A percentile compares a stretch with the other conserved stretches of the same genome.
Conservation (phyloP, 2,797 vertebrate species). For the Typhlichthys subterraneus region DNA sequence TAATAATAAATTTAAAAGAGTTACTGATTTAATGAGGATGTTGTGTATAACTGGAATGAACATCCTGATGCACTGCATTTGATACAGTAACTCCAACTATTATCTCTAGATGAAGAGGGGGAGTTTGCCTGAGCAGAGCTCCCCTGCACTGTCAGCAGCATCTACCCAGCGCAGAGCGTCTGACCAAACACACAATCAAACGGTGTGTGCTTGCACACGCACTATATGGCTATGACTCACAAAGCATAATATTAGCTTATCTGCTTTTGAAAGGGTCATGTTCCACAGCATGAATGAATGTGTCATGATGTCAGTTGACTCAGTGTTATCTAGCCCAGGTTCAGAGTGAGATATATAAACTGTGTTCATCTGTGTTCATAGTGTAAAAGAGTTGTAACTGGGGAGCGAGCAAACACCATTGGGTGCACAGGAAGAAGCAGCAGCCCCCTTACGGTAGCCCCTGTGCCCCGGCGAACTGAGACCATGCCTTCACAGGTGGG, state of each 20-base stretch:
- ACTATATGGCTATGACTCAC: neutral
- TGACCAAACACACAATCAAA: constrained; percentile 59
- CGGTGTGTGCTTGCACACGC: constrained; percentile 30
- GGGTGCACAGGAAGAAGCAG: constrained; percentile 57
- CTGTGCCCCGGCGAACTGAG: constrained; percentile 47
- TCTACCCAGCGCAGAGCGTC: constrained; percentile 52
- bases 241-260: neutral
- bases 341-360: neutral
- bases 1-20: too few relatives aligned
- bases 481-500: constrained; percentile 63
- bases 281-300: neutral
- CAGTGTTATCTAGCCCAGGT: neutral
- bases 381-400: constrained; percentile 58
- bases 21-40: too few relatives aligned
- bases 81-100: neutral
- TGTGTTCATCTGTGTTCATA: constrained; percentile 19
- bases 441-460: constrained; percentile 42
- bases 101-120: constrained; percentile 56
- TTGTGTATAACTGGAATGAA: too few relatives aligned
- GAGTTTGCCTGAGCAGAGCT: constrained; percentile 64
- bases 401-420: constrained; percentile 66
- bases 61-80: neutral
- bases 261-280: neutral
- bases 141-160: constrained; percentile 1
- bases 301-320: neutral